These are phyloP conservation scores for Coracias cyanogaster DNA, from an alignment of 2,797 vertebrate genomes.

Conservation along the genomic window DNA sequence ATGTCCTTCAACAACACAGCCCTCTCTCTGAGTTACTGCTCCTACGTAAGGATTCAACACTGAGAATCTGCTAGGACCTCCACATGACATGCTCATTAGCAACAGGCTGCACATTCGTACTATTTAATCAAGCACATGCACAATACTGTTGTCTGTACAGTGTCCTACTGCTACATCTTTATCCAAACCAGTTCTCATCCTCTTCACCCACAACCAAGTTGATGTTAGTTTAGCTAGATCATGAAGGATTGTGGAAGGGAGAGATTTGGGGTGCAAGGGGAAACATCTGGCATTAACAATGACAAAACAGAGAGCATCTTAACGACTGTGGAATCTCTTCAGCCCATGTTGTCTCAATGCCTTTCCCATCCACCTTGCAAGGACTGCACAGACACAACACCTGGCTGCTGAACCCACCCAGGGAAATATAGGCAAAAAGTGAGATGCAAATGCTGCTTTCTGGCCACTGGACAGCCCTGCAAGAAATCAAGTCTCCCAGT, in stretches of 20 bases:
- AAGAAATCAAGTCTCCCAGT: background rate
- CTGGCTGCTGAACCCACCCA: background rate
- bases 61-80: background rate
- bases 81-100: background rate
- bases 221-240: background rate
- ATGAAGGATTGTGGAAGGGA: rapidly evolving
- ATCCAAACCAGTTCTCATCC: background rate
- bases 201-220: background rate
- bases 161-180: background rate
- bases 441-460: background rate
- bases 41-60: background rate
- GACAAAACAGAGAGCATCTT: background rate
- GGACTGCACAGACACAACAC: background rate
- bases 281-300: background rate
- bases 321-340: background rate
- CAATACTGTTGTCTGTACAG: background rate
- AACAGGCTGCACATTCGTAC: background rate
- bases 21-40: background rate
- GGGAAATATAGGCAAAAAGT: background rate
- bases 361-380: background rate
- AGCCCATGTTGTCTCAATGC: rapidly evolving
- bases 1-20: background rate
- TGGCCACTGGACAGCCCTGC: background rate
- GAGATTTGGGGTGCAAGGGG: rapidly evolving
- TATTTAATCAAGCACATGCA: rapidly evolving